Evolutionary conservation across 2,888 invertebrate species (phyloP), one percentile per base, ranked within the genome.

Genomic region (Blomia tropicalis): DNA sequence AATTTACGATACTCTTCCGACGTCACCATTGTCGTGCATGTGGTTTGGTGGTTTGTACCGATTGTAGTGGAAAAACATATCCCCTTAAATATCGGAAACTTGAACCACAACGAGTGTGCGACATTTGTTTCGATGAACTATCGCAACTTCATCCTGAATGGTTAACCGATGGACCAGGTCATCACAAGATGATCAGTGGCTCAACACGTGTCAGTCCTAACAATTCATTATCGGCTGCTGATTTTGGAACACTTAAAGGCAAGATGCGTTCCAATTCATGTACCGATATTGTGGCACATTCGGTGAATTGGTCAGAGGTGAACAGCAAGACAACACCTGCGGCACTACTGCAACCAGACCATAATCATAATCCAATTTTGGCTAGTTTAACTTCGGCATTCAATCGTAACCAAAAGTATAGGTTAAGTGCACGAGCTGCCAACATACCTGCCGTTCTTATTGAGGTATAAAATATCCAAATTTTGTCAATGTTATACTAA

Each of bases 1-100:
- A 79, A 68, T 82, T 82, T 71, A 80, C 80, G 1, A 76, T 81
- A 14, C 79, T 80, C 66, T 81, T 79, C 72, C 75, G 82, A 63
- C 75, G 82, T 65, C 82, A 82, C 70, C 82, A 82, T 71, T 83
- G 82, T 69, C 73, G 82, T 67, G 79, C 80, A 36, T 82, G 82
- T 74, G 82, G 82, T 62, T 70, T 81, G 81, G 79, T 82, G 63
- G 78, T 82, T 23, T 82, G 82, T 70, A 74, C 78, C 27, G 76
- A 75, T 67, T 82, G 82, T 70, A 81, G 81, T 2, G 75, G 75
- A 41, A 76, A 77, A 68, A 73, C 75, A 67, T 79, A 79, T 30
- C 78, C 78, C 1, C 71, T 80, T 56, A 73, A 73, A 63, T 80
- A 79, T 68, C 72, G 75, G 59, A 73, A 76, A 32, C 76, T 76